Conservation (phyloP, 2,797 vertebrate genomes). For the Artibeus jamaicensis region DNA sequence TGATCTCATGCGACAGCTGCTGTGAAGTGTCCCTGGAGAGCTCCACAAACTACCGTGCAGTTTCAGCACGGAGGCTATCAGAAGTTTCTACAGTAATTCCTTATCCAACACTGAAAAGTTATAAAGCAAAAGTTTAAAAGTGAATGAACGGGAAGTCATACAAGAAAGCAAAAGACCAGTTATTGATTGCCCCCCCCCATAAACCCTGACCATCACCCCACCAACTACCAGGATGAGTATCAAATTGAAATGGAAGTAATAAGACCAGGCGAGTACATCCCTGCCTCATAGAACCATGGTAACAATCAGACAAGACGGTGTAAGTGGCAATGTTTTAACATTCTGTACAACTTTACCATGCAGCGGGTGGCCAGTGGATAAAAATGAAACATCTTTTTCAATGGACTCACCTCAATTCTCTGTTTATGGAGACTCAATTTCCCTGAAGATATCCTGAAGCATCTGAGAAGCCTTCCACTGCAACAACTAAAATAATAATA, state of each 20-base stretch:
- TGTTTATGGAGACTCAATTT: constrained; percentile 63
- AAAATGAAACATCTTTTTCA: not conserved
- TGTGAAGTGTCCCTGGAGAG: not conserved
- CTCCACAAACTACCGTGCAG: not conserved
- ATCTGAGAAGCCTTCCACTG: constrained; percentile 64
- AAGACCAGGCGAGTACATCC: not conserved
- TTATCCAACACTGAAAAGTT: not conserved
- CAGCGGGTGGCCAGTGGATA: not conserved
- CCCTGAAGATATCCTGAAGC: constrained; percentile 56
- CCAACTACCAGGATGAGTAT: not conserved
- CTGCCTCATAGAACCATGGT: not conserved
- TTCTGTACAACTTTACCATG: not conserved
- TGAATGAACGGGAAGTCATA: not conserved
- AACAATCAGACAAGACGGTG: not conserved
- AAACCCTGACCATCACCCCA: not conserved
- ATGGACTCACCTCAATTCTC: constrained; percentile 75
- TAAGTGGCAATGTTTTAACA: not conserved
- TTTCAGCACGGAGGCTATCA: not conserved
- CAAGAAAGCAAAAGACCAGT: not conserved
- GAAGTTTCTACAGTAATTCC: not conserved
- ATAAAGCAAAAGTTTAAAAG: not conserved
- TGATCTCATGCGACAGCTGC: not conserved
- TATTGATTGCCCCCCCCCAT: not conserved
- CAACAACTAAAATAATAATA: constrained; percentile 65
- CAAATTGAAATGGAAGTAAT: not conserved